Conservation (phyloP, 23 tunicate genomes). For the Phallusia fumigata region DNA sequence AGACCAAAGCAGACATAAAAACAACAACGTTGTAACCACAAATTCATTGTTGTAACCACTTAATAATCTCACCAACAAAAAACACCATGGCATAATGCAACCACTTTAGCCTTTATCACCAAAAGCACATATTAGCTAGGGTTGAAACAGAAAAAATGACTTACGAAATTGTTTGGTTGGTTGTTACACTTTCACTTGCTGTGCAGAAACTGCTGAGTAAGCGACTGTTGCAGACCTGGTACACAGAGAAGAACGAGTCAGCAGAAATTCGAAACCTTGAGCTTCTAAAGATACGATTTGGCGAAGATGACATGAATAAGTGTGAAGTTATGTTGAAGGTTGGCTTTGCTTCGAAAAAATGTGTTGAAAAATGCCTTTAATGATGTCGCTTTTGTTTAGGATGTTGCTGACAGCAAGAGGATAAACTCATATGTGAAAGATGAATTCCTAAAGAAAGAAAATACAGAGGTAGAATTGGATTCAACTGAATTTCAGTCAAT, state of each 20-base stretch:
- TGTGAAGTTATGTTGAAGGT: conserved; percentile 94
- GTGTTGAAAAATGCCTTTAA: not conserved
- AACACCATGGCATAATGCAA: too few relatives aligned
- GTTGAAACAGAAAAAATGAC: too few relatives aligned
- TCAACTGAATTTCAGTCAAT: too few relatives aligned
- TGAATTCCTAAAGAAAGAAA: conserved; percentile 23
- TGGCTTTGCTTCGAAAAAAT: not conserved
- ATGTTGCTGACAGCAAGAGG: conserved; percentile 79
- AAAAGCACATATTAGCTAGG: too few relatives aligned
- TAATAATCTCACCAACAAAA: too few relatives aligned
- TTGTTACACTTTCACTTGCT: not conserved
- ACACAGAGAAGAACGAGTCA: conserved; percentile 47
- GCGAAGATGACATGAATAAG: conserved; percentile 91
- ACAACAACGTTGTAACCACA: too few relatives aligned
- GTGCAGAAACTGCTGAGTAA: conserved; percentile 71
- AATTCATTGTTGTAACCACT: too few relatives aligned
- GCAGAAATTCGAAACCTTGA: conserved; percentile 85
- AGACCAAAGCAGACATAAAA: too few relatives aligned
- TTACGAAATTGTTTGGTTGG: too few relatives aligned
- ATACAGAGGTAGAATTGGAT: conserved; percentile 2
- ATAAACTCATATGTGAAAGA: conserved; percentile 60
- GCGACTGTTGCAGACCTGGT: conserved; percentile 82
- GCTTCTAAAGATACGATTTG: conserved; percentile 79
- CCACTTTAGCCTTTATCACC: too few relatives aligned
- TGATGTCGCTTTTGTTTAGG: conserved; percentile 27